A percentile compares a stretch with the other conserved stretches of the same genome.
These are phyloP conservation scores for Brenthis ino DNA, from an alignment of 2,888 invertebrate genomes.

Conservation along the genomic window DNA sequence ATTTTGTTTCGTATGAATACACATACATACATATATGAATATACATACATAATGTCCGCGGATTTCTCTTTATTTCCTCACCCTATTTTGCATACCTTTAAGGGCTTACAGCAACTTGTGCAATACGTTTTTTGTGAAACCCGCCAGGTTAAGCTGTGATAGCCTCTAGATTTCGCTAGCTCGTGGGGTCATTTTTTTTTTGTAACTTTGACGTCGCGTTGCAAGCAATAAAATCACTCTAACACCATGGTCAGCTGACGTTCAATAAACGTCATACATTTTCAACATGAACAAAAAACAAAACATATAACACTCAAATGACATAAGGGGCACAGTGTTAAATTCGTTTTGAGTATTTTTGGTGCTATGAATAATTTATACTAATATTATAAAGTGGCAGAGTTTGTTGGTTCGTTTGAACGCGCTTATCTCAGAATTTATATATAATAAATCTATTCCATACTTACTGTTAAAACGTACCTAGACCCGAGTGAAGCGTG, in stretches of 20 bases:
- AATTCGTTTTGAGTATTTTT: too few species aligned
- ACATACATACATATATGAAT: constrained; percentile 4
- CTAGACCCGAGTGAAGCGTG: too few species aligned
- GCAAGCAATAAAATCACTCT: not conserved
- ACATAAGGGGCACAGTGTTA: too few species aligned
- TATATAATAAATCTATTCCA: too few species aligned
- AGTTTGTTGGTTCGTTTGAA: too few species aligned
- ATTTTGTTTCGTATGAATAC: constrained; percentile 1
- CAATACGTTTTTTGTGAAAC: constrained; percentile 11
- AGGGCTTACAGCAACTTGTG: constrained; percentile 9
- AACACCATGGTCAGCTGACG: not conserved
- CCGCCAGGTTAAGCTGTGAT: not conserved
- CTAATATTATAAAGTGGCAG: too few species aligned
- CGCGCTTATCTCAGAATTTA: too few species aligned
- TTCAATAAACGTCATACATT: not conserved
- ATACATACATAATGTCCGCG: constrained; percentile 10
- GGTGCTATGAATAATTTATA: too few species aligned
- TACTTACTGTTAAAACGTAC: too few species aligned
- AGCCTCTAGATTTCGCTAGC: not conserved
- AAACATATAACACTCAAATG: too few species aligned
- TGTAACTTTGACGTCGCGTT: not conserved
- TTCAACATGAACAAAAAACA: not conserved
- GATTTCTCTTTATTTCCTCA: constrained; percentile 35
- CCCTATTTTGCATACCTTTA: constrained; percentile 27
- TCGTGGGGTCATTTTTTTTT: not conserved